Base-by-base conservation (phyloP, 2,113 vertebrate species). In the Girardinichthys multiradiatus region DNA sequence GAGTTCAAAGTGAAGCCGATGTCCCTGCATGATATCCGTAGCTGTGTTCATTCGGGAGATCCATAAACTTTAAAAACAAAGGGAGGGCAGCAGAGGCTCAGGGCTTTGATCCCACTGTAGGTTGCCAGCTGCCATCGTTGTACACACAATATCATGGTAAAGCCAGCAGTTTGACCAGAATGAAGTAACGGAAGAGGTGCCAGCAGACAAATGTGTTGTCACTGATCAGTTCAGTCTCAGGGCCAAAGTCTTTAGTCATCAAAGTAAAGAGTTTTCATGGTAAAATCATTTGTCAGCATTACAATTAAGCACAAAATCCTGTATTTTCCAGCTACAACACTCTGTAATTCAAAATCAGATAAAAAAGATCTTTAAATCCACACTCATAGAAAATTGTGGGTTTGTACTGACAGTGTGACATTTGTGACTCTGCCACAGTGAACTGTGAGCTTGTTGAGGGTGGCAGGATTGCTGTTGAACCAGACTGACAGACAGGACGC, bases 1-100 rank as follows among this genome's bases (percentile, higher is more conserved):
- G 81, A 88, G 88, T 91, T 92, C 87, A 88, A 83, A 87, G 35
- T 83, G 74, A 70, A 87, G 81, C 83, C 54, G 54, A 35, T 71
- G 14, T 85, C 76, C 58, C 67, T 68, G 63, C 73, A 67, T 83
- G 65, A 82, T 68, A 79, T 81, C 84, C 79, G 62, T 70, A 77
- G 76, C 80, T 86, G 81, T 67, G 77, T 65, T 88, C 70, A 62
- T 72, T 82, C 51, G 77, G 59, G 35, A 80, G 68, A 82, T 73
- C 35, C 76, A 86, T 75, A 79, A 73, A 88, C 74, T 83, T 80
- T 85, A 74, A 85, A 87, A 84, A 86, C 81, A 90, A 88, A 86
- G 67, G 26, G 64, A 68, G 35, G 35, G 48, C 85, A 39, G 58
- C 35, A 70, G 72, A 74, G 33, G 35, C 70, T 30, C 12, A 13